phyloP scores from a whole-genome alignment of 2,888 invertebrate species.

The Ditula angustiorana region DNA sequence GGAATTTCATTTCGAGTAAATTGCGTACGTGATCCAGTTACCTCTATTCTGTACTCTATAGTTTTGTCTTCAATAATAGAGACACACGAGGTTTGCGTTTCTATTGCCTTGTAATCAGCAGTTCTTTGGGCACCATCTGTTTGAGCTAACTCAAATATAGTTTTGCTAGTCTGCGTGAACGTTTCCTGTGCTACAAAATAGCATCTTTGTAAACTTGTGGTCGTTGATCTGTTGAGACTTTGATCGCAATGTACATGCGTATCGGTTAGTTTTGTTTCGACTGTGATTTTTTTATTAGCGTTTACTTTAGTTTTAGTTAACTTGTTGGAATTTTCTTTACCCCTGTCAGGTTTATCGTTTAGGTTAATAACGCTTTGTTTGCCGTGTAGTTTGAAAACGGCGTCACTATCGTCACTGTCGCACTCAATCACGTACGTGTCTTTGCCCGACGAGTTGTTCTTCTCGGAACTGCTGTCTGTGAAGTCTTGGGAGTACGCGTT shows the following conservation, averaged over 20 bases:
- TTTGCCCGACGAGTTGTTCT: slow-evolving; percentile 71
- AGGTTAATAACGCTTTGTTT: slow-evolving; percentile 53
- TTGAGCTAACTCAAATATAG: slow-evolving; percentile 80
- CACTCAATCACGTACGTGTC: slow-evolving; percentile 74
- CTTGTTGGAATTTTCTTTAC: neutral
- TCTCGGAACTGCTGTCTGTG: slow-evolving; percentile 73
- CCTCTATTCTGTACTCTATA: slow-evolving; percentile 63
- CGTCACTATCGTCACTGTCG: slow-evolving; percentile 69
- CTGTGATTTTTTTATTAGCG: neutral
- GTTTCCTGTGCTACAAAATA: slow-evolving; percentile 66
- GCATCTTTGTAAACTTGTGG: slow-evolving; percentile 50
- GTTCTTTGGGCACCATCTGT: slow-evolving; percentile 53
- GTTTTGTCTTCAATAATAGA: slow-evolving; percentile 69
- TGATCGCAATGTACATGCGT: slow-evolving; percentile 45
- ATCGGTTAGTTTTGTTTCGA: slow-evolving; percentile 41
- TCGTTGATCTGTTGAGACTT: slow-evolving; percentile 19
- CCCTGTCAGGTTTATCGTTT: slow-evolving; percentile 44
- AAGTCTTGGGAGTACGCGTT: slow-evolving; percentile 72
- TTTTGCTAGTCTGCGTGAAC: slow-evolving; percentile 86
- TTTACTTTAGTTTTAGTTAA: neutral
- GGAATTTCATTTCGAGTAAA: slow-evolving; percentile 15
- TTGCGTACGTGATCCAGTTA: slow-evolving; percentile 43
- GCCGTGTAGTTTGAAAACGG: slow-evolving; percentile 51
- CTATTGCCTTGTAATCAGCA: slow-evolving; percentile 55
- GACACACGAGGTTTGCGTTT: slow-evolving; percentile 75